Base-by-base conservation (phyloP, 2,797 vertebrate species). In the Knipowitschia caucasica region DNA sequence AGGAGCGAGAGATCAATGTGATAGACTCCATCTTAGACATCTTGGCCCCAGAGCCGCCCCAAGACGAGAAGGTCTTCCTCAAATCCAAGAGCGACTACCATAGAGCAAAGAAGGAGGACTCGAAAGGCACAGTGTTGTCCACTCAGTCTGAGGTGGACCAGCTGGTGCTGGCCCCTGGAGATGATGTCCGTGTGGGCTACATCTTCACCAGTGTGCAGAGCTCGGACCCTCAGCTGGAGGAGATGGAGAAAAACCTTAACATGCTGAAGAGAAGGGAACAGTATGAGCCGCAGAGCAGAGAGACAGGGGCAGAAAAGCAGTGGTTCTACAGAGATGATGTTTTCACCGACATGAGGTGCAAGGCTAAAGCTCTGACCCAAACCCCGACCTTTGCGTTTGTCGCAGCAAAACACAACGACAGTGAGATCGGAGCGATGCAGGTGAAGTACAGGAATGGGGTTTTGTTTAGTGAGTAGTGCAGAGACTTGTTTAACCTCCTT, bases 1-100 rank as follows among this genome's bases (percentile, higher is more conserved):
- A 27, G 38, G 1, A 38, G 64, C 14, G 2, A 64, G 0, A 20
- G 49, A 2, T 82, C 81, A 2, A 73, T 67, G 10, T 40, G 52
- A 4, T 85, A 85, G 56, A 67, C 15, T 18, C 66, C 31, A 73
- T 76, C 67, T 73, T 62, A 9, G 47, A 25, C 0, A 29, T 18
- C 1, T 65, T 78, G 30, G n/a, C n/a, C n/a, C n/a, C n/a, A n/a
- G n/a, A n/a, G n/a, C n/a, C n/a, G n/a, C n/a, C n/a, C n/a, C n/a
- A n/a, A n/a, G n/a, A n/a, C n/a, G n/a, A n/a, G n/a, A n/a, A n/a
- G n/a, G n/a, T n/a, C n/a, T n/a, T n/a, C n/a, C n/a, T n/a, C n/a
- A n/a, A n/a, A n/a, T n/a, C n/a, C n/a, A n/a, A n/a, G n/a, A n/a
- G n/a, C n/a, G n/a, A n/a, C n/a, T n/a, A n/a, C n/a, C n/a, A n/a